These are phyloP conservation scores for Dolichotis patagonum DNA, from an alignment of 2,113 vertebrate species.

Conservation along the genomic window DNA sequence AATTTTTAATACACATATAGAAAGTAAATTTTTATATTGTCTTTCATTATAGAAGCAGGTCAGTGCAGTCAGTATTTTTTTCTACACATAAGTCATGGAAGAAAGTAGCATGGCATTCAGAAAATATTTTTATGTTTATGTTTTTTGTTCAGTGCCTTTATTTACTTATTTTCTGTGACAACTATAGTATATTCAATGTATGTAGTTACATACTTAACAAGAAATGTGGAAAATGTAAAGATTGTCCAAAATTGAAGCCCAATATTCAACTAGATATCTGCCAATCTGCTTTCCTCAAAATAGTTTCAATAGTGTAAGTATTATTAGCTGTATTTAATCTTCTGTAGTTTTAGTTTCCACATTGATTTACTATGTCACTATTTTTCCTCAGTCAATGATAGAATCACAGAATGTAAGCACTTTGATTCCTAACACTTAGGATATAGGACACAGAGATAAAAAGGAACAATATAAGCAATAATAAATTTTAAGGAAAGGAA, in stretches of 20 bases:
- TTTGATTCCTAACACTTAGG: neutral
- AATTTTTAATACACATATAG: neutral
- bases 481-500: neutral
- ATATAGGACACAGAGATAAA: neutral
- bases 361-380: neutral
- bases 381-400: neutral
- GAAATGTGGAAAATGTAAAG: neutral
- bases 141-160: neutral
- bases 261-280: neutral
- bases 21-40: neutral
- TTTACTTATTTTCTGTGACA: neutral
- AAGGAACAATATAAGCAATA: neutral
- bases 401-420: neutral
- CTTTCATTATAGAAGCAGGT: neutral
- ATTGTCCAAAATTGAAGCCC: neutral
- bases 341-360: neutral
- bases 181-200: neutral
- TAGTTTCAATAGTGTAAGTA: neutral
- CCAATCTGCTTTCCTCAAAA: neutral
- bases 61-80: neutral
- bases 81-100: neutral
- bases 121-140: neutral
- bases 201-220: neutral
- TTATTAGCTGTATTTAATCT: neutral
- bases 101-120: neutral